These are phyloP conservation scores for Iguana delicatissima DNA, from an alignment of 2,797 vertebrate species.

Conservation along the genomic window DNA sequence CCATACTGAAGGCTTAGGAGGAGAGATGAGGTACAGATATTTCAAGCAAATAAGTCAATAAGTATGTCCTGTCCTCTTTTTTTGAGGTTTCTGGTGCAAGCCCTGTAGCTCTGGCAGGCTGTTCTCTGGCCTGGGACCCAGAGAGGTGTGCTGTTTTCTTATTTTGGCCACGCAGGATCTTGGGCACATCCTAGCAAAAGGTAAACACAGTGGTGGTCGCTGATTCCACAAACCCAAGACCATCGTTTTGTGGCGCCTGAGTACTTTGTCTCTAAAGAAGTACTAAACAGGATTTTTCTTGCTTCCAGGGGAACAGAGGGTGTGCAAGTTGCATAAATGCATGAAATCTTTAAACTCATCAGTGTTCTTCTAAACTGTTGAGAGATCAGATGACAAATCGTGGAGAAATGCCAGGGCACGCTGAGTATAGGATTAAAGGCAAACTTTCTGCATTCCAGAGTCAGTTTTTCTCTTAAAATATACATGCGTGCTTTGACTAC, in stretches of 20 bases:
- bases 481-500: not conserved
- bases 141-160: too few species aligned
- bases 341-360: not conserved
- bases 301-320: too few species aligned
- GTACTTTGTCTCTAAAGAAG: not conserved
- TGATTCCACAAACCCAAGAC: not conserved
- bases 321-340: not conserved
- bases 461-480: slow-evolving; percentile 4
- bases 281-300: not conserved
- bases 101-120: not conserved
- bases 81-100: not conserved
- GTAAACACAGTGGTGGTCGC: not conserved
- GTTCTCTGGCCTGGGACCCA: not conserved
- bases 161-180: not conserved
- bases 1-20: not conserved
- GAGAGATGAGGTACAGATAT: not conserved
- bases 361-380: not conserved
- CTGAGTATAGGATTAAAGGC: not conserved
- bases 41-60: not conserved
- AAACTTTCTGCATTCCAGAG: not conserved
- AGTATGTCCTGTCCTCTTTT: not conserved
- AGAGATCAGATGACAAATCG: not conserved
- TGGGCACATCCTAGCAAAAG: not conserved
- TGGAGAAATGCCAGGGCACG: not conserved
- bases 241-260: not conserved